phyloP scores from a whole-genome alignment of 2,888 invertebrate species.

The Agrotis puta region DNA sequence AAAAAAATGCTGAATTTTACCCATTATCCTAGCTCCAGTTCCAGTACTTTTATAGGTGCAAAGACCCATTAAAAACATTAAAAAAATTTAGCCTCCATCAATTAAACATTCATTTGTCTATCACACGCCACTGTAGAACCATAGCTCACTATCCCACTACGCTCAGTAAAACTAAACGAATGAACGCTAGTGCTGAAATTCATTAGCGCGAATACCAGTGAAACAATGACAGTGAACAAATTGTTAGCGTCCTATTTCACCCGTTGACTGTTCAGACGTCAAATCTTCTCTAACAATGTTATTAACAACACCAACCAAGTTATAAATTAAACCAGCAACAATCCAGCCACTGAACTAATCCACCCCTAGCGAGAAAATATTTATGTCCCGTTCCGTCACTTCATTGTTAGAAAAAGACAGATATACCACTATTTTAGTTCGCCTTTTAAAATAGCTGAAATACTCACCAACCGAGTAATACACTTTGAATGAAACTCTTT shows the following conservation, averaged over 20 bases:
- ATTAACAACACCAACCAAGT: constrained; percentile 52
- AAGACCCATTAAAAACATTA: no score
- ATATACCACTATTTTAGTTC: constrained; percentile 21
- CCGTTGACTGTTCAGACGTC: constrained; percentile 42
- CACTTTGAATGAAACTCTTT: constrained; percentile 33
- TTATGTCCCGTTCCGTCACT: constrained; percentile 47
- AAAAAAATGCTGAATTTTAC: no score
- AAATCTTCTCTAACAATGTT: constrained; percentile 58
- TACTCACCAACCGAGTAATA: constrained; percentile 4
- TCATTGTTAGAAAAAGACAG: constrained; percentile 48
- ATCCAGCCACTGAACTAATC: constrained; percentile 55
- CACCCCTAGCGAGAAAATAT: constrained; percentile 36
- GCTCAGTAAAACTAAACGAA: constrained; percentile 14
- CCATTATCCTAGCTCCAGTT: no score
- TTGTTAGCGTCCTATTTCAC: constrained; percentile 51
- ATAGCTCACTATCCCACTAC: not conserved
- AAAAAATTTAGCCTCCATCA: not conserved
- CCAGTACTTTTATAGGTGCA: no score
- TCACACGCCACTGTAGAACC: not conserved
- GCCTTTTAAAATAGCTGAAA: constrained; percentile 13
- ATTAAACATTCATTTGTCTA: not conserved
- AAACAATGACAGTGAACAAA: constrained; percentile 42
- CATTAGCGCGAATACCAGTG: constrained; percentile 29
- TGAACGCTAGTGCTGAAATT: constrained; percentile 31
- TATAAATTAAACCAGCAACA: constrained; percentile 60